Evolutionary conservation across 2,888 invertebrate genomes (phyloP), one percentile per base, ranked within the genome.

Genomic region (Torymus texanus): DNA sequence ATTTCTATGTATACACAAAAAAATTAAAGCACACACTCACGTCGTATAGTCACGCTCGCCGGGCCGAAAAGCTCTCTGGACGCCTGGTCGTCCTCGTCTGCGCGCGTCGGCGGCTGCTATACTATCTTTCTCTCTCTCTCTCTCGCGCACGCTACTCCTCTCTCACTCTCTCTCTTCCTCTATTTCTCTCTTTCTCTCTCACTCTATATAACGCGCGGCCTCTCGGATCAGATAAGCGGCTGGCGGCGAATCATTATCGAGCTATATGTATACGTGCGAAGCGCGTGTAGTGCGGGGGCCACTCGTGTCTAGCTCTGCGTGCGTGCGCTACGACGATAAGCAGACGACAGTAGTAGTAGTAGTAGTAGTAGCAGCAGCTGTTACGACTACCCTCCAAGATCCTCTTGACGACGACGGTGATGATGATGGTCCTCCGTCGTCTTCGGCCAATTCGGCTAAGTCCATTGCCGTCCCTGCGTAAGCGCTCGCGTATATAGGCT

Each of bases 241-340:
- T 41, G 41, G 41, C 59, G 67, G 59, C 70, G 70, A 75, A 75
- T 65, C 79, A 79, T 75, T 79, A 79, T 75, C 66, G 79, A 67
- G 55, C 41, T 8, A 14, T 2, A 24, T 65, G 2, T 21, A 21
- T 21, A 65, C 56, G 73, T 55, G 65, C 63, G 63, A 41, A 41
- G 41, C 41, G 41, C 41, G 53, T 8, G 67, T 8, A 18, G 66
- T 21, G 21, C 61, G 13, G 61, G 61, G 61, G 21, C 24, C 21
- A 14, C 55, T n/a, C 55, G 51, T 55, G 51, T 24, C 18, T 55
- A 50, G 41, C 10, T 0, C 1, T 8, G 41, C 41, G 41, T 41
- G 41, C 41, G 41, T 41, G 41, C 41, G 41, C 41, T 41, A 41
- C 77, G 65, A 72, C 24, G 68, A 76, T 70, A 70, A 70, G 70